Evolutionary conservation across 2,888 invertebrate species (phyloP).

Genomic region (Pseudolycoriella hygida): DNA sequence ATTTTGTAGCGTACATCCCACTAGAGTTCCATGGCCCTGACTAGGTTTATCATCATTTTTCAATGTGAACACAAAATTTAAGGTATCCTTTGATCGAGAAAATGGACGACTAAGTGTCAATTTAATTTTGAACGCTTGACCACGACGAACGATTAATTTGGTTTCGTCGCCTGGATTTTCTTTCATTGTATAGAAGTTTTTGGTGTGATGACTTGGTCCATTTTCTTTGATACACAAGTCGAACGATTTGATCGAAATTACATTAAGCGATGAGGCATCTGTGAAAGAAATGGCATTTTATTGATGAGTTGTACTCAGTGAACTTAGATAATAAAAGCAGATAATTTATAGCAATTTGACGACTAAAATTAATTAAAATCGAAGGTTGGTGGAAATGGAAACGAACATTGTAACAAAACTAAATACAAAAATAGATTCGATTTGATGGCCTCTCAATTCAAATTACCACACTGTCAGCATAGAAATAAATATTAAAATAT

Average conservation of each 20-base stretch:
- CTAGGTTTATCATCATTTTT: constrained; percentile 61
- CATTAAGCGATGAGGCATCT: constrained; percentile 34
- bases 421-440: too few species aligned
- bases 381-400: too few species aligned
- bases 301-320: too few species aligned
- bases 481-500: too few species aligned
- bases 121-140: constrained; percentile 53
- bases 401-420: too few species aligned
- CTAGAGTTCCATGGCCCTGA: constrained; percentile 62
- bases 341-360: too few species aligned
- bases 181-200: constrained; percentile 57
- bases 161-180: constrained; percentile 33
- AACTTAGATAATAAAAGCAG: too few species aligned
- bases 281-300: background rate
- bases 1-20: constrained; percentile 52
- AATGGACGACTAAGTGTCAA: constrained; percentile 58
- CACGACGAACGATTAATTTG: constrained; percentile 62
- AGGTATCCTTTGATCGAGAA: constrained; percentile 52
- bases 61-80: constrained; percentile 70
- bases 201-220: constrained; percentile 59
- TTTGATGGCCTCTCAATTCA: too few species aligned
- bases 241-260: constrained; percentile 51
- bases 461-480: too few species aligned
- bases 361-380: too few species aligned
- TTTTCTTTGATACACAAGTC: constrained; percentile 59